phyloP scores from a whole-genome alignment of 2,113 vertebrate species.

The Acinonyx jubatus region DNA sequence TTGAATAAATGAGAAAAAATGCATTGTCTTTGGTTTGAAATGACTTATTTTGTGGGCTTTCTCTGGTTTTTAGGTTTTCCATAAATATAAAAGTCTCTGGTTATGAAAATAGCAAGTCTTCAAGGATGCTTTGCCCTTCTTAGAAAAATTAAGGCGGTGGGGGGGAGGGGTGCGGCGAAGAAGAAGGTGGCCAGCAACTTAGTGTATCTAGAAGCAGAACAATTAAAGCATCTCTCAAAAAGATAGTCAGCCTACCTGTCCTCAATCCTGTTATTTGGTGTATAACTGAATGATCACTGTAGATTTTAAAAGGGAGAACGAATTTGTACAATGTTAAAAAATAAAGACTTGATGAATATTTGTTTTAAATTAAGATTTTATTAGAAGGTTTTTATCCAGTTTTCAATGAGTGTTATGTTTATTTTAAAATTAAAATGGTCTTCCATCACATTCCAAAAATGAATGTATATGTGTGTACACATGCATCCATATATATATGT shows the following conservation, averaged over 20 bases:
- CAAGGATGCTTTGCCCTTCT: background rate
- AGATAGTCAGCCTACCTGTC: background rate
- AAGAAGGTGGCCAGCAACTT: background rate
- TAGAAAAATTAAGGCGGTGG: background rate
- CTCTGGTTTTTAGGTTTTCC: background rate
- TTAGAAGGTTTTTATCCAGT: background rate
- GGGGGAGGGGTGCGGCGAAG: too few relatives aligned
- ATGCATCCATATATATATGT: background rate
- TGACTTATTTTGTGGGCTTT: conserved; percentile 76
- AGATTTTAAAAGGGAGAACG: background rate
- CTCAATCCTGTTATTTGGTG: background rate
- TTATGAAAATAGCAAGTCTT: conserved; percentile 39
- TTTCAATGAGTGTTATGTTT: background rate
- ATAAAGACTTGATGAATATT: background rate
- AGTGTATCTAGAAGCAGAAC: background rate
- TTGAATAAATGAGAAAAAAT: conserved; percentile 91
- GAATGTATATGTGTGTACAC: background rate
- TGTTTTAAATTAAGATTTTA: conserved; percentile 36
- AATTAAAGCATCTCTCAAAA: background rate
- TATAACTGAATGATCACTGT: background rate
- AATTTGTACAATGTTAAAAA: conserved; percentile 22
- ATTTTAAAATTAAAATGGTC: background rate
- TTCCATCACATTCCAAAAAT: background rate
- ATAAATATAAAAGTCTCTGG: background rate
- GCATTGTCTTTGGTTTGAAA: conserved; percentile 84